Percentiles rank a stretch among this genome's conserved stretches.
Evolutionary conservation across 2,797 vertebrate genomes (phyloP).

Genomic region (Botia kubotai): DNA sequence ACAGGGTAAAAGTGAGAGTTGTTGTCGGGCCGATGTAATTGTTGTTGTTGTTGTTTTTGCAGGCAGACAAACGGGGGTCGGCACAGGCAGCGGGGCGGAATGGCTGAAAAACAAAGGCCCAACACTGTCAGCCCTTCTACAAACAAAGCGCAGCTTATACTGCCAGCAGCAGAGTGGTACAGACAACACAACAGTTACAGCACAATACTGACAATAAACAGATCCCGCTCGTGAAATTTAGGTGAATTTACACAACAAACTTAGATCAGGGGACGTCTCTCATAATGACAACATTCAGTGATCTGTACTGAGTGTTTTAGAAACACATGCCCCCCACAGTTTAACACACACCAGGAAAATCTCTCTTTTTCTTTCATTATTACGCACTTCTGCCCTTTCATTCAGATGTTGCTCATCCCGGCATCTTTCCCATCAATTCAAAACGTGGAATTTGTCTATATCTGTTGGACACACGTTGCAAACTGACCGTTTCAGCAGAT

Average conservation of each 20-base stretch:
- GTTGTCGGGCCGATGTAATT: conserved; percentile 32
- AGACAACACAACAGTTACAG: conserved; percentile 64
- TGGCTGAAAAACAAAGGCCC: conserved; percentile 66
- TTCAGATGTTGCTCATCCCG: too few species aligned
- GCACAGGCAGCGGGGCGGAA: conserved; percentile 46
- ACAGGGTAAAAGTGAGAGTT: conserved; percentile 19
- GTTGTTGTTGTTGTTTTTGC: conserved; percentile 64
- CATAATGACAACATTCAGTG: conserved; percentile 22
- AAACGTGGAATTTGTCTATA: too few species aligned
- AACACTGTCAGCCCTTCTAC: conserved; percentile 67
- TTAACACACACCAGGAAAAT: too few species aligned
- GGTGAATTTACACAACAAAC: conserved; percentile 52
- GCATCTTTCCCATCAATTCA: too few species aligned
- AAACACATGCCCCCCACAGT: background rate
- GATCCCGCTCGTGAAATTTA: conserved; percentile 55
- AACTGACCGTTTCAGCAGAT: too few species aligned
- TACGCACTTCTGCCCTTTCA: too few species aligned
- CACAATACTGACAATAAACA: conserved; percentile 57
- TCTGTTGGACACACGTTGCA: too few species aligned
- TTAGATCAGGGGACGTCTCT: conserved; percentile 24
- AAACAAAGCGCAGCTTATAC: conserved; percentile 71
- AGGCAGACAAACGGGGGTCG: conserved; percentile 32
- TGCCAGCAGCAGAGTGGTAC: conserved; percentile 62
- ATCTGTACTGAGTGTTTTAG: conserved; percentile 12
- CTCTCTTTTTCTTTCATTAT: too few species aligned